Conservation (phyloP, 1,140 invertebrate species). For the Brachionus koreanus region DNA sequence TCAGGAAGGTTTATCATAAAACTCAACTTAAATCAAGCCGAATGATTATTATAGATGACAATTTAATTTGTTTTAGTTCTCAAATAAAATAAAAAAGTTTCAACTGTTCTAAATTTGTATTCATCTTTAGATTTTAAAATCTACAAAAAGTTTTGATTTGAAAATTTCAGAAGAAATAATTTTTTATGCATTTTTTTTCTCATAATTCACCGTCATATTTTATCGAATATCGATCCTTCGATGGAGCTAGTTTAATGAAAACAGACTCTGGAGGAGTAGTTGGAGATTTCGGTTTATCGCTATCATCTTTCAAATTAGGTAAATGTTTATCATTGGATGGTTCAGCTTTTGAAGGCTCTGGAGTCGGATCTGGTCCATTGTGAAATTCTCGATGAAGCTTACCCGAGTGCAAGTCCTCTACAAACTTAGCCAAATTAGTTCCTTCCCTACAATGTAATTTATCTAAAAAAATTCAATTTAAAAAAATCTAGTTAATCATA, state of each 20-base stretch:
- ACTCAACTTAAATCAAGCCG: no score
- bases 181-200: not conserved
- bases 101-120: not conserved
- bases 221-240: slow-evolving; percentile 46
- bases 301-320: not conserved
- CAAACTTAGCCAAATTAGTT: slow-evolving; percentile 78
- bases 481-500: not conserved
- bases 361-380: slow-evolving; percentile 79
- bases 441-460: slow-evolving; percentile 60
- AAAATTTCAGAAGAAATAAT: not conserved
- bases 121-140: not conserved
- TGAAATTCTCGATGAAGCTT: slow-evolving; percentile 98
- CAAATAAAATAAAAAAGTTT: not conserved
- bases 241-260: slow-evolving; percentile 34
- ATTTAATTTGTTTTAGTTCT: not conserved
- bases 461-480: slow-evolving; percentile 48
- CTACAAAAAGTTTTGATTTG: not conserved
- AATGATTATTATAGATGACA: not conserved
- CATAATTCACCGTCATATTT: slow-evolving; percentile 47
- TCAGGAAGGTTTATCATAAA: no score
- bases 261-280: slow-evolving; percentile 40
- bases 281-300: not conserved
- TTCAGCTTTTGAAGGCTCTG: slow-evolving; percentile 49
- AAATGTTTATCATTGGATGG: slow-evolving; percentile 27
- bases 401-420: slow-evolving; percentile 89